Conservation (phyloP, 2,888 invertebrate species). For the Diaperis boleti region DNA sequence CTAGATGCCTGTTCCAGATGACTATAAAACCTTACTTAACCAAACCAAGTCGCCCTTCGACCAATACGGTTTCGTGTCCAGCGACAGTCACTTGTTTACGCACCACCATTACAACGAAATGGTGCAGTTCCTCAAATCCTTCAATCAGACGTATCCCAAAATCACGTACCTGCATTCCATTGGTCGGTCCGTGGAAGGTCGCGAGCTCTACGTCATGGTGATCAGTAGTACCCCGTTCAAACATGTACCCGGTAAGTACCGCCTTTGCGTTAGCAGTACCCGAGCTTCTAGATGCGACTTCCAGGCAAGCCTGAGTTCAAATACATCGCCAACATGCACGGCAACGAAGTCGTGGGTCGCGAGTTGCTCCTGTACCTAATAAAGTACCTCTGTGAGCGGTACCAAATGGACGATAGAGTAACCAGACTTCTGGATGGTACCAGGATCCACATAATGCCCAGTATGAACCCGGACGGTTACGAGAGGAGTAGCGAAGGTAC, state of each 20-base stretch:
- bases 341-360: conserved; percentile 87
- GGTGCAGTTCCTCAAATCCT: conserved; percentile 74
- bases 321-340: conserved; percentile 90
- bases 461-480: conserved; percentile 98
- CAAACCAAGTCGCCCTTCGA: conserved; percentile 57
- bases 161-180: conserved; percentile 84
- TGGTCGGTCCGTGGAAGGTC: conserved; percentile 87
- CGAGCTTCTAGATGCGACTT: conserved; percentile 10
- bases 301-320: conserved; percentile 85
- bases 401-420: conserved; percentile 78
- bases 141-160: conserved; percentile 74
- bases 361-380: conserved; percentile 83
- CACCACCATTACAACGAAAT: conserved; percentile 86
- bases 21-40: conserved; percentile 32
- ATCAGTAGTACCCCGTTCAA: conserved; percentile 83
- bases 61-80: conserved; percentile 68
- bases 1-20: conserved; percentile 18
- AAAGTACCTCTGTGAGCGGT: conserved; percentile 90
- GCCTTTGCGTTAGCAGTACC: not conserved
- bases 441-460: conserved; percentile 93
- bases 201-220: conserved; percentile 91
- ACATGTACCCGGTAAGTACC: conserved; percentile 78
- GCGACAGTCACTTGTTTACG: conserved; percentile 69
- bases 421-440: conserved; percentile 85
- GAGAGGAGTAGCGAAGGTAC: conserved; percentile 71